Conservation (phyloP, 1,140 invertebrate genomes). For the Littorina saxatilis region DNA sequence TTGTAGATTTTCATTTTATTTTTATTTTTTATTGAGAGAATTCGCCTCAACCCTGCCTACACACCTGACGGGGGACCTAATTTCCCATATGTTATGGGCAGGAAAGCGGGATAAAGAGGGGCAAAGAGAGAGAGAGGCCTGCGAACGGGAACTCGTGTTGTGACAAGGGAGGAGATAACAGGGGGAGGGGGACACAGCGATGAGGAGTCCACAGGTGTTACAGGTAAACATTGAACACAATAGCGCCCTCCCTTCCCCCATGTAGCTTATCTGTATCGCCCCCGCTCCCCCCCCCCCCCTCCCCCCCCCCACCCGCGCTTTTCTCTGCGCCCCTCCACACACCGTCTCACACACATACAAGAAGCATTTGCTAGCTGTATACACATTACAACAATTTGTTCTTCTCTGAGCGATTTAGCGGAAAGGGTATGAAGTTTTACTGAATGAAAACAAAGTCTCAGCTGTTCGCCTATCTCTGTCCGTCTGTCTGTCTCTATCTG, state of each 20-base stretch:
- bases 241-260: background rate
- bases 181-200: background rate
- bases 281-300: background rate
- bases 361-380: no score
- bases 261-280: background rate
- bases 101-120: background rate
- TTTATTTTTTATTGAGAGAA: no score
- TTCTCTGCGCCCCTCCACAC: background rate
- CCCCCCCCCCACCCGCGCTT: background rate
- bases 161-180: background rate
- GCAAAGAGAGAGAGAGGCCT: background rate
- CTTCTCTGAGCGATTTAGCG: background rate
- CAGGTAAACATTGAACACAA: conserved; percentile 23
- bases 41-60: no score
- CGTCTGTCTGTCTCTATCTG: no score
- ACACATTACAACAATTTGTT: background rate
- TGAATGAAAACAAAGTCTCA: background rate
- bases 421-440: background rate
- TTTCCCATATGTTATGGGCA: background rate
- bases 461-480: no score
- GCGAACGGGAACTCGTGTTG: background rate
- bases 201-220: conserved; percentile 15
- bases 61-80: background rate
- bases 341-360: background rate
- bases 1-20: no score